Percentiles rank a stretch among this genome's conserved stretches.
Evolutionary conservation across 2,797 vertebrate species (phyloP).

Genomic region (Chelon labrosus): DNA sequence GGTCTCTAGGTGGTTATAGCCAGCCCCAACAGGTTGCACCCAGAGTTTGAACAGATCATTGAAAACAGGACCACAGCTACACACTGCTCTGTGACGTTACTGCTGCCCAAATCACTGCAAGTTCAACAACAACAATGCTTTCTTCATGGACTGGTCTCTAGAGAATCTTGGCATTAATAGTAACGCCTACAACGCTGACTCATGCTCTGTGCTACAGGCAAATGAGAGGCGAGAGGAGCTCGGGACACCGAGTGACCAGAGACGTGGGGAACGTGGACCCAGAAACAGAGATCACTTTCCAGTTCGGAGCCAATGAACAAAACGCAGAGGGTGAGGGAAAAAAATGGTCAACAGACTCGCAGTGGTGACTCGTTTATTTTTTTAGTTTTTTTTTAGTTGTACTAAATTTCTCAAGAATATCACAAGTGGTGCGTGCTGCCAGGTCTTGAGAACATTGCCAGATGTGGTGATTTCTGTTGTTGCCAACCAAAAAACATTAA

Average conservation of each 20-base stretch:
- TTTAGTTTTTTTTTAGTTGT: background rate
- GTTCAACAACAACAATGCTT: constrained; percentile 26
- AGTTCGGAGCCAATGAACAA: constrained; percentile 69
- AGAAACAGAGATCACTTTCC: constrained; percentile 81
- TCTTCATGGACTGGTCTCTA: background rate
- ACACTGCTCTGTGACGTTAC: constrained; percentile 75
- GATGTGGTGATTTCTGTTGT: constrained; percentile 28
- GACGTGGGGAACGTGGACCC: constrained; percentile 79
- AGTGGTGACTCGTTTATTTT: background rate
- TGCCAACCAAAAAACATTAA: constrained; percentile 19
- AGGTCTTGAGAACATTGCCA: constrained; percentile 13
- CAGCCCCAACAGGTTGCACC: constrained; percentile 72
- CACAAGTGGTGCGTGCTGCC: constrained; percentile 14
- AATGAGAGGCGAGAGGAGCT: constrained; percentile 78
- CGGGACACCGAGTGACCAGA: constrained; percentile 67
- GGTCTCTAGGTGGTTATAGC: constrained; percentile 77
- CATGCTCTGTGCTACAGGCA: constrained; percentile 57
- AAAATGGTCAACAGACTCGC: background rate
- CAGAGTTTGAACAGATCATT: constrained; percentile 79
- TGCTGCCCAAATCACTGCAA: constrained; percentile 80
- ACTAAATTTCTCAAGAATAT: background rate
- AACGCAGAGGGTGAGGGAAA: constrained; percentile 52
- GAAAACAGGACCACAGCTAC: constrained; percentile 78
- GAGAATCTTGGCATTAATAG: constrained; percentile 6
- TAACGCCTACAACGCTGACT: constrained; percentile 14